These are phyloP conservation scores for Ceratina australensis DNA, from an alignment of 1,140 invertebrate genomes.

Conservation along the genomic window DNA sequence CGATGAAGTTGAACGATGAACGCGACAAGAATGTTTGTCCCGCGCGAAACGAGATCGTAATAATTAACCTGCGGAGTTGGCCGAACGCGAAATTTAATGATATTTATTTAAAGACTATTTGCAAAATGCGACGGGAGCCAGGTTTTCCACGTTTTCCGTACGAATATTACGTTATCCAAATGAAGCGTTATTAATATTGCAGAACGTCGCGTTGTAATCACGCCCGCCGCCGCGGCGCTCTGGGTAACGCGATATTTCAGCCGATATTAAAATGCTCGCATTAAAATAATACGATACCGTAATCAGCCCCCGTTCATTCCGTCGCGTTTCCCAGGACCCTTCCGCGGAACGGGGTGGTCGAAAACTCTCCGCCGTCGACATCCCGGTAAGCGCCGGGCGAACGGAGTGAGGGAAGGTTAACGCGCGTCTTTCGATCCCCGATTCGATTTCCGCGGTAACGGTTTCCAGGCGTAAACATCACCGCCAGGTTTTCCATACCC, in stretches of 20 bases:
- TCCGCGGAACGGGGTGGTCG: neutral
- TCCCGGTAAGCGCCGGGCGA: neutral
- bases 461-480: too few relatives aligned
- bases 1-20: too few relatives aligned
- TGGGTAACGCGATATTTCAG: constrained; percentile 41
- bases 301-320: constrained; percentile 3
- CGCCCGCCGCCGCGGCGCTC: neutral
- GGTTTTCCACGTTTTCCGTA: constrained; percentile 31
- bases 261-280: constrained; percentile 39
- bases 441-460: too few relatives aligned
- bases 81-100: constrained; percentile 46
- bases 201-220: constrained; percentile 37
- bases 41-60: constrained; percentile 8
- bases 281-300: constrained; percentile 41
- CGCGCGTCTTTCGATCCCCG: neutral
- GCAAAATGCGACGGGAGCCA: constrained; percentile 18
- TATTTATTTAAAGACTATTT: constrained; percentile 49
- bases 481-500: neutral
- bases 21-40: neutral
- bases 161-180: constrained; percentile 49
- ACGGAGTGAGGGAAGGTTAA: too few relatives aligned
- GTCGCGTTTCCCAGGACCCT: neutral
- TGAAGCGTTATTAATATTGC: constrained; percentile 49
- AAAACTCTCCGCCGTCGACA: neutral
- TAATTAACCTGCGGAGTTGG: constrained; percentile 35